Conservation (phyloP, 2,797 vertebrate species). For the Takifugu ocellatus region DNA sequence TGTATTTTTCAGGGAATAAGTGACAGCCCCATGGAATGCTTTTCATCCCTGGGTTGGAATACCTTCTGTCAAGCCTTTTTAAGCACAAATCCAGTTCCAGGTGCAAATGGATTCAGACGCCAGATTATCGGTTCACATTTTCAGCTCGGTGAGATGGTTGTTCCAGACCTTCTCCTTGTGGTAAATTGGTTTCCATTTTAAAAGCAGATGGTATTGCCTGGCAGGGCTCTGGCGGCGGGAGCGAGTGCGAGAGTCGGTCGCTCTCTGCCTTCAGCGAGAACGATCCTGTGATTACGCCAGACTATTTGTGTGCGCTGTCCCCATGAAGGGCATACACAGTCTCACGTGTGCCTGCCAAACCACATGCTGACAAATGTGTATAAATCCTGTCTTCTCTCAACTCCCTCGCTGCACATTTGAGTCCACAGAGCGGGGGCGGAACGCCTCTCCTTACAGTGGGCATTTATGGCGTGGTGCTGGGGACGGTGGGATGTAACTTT, state of each 20-base stretch:
- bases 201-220: constrained; percentile 59
- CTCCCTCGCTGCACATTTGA: background rate
- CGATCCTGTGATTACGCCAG: constrained; percentile 58
- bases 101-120: constrained; percentile 18
- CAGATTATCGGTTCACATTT: constrained; percentile 11
- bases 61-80: constrained; percentile 35
- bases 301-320: constrained; percentile 54
- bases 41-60: constrained; percentile 21
- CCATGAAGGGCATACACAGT: too few relatives aligned
- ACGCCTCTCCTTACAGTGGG: too few relatives aligned
- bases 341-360: too few relatives aligned
- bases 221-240: constrained; percentile 12
- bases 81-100: constrained; percentile 21
- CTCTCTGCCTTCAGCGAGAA: constrained; percentile 55
- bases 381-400: constrained; percentile 30
- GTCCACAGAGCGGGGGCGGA: too few relatives aligned
- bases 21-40: constrained; percentile 12
- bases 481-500: constrained; percentile 10
- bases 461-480: constrained; percentile 22
- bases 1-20: constrained; percentile 1
- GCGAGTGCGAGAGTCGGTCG: constrained; percentile 37
- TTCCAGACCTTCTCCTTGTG: constrained; percentile 21
- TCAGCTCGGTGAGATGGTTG: constrained; percentile 9
- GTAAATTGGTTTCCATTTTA: constrained; percentile 46
- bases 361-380: constrained; percentile 9